Percentiles rank a stretch among this genome's conserved stretches.
phyloP scores from a whole-genome alignment of 2,113 vertebrate species.

The Chroicocephalus ridibundus region DNA sequence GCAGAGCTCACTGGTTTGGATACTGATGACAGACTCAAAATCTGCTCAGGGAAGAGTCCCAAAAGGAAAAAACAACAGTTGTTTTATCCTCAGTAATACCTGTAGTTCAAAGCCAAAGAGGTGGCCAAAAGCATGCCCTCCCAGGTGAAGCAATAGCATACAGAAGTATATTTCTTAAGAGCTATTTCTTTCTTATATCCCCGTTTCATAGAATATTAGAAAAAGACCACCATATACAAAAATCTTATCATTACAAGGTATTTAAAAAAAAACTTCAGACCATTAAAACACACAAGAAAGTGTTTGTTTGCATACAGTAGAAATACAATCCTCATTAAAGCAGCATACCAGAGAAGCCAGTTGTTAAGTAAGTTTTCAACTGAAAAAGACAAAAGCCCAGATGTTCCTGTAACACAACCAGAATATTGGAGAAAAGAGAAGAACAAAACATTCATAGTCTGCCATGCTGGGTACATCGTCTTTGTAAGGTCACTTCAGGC shows the following conservation, averaged over 20 bases:
- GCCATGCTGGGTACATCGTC: constrained; percentile 1
- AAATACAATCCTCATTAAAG: constrained; percentile 57
- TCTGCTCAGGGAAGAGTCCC: not conserved
- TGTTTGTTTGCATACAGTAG: constrained; percentile 48
- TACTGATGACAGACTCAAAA: not conserved
- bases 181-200: not conserved
- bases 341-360: constrained; percentile 18
- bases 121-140: not conserved
- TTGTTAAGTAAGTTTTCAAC: not conserved
- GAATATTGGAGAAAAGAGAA: constrained; percentile 4
- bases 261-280: constrained; percentile 3
- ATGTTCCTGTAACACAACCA: constrained; percentile 18
- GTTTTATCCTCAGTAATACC: not conserved
- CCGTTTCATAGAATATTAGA: not conserved
- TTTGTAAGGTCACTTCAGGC: constrained; percentile 68
- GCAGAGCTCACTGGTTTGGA: not conserved
- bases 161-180: not conserved
- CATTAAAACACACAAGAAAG: constrained; percentile 31
- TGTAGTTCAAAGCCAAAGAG: not conserved
- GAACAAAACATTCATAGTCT: constrained; percentile 47
- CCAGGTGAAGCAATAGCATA: not conserved
- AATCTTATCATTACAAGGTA: constrained; percentile 34
- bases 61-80: not conserved
- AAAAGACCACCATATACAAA: constrained; percentile 53
- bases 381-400: constrained; percentile 50